Percentiles rank a stretch among this genome's conserved stretches.
phyloP scores from a whole-genome alignment of 2,797 vertebrate genomes.

The Loris lydekkerianus region DNA sequence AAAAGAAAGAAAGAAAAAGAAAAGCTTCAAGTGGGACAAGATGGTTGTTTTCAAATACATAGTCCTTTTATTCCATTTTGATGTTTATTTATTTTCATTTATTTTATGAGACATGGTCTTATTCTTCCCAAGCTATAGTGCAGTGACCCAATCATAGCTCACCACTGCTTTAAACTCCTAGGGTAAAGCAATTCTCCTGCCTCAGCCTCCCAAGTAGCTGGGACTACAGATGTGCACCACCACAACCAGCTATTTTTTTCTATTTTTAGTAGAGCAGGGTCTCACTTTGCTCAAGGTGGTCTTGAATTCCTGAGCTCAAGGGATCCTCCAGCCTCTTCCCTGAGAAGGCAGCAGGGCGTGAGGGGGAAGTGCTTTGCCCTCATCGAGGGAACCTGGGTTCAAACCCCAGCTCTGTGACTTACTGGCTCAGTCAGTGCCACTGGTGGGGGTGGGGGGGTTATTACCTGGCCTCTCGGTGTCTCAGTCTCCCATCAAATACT shows the following conservation, averaged over 20 bases:
- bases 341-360: background rate
- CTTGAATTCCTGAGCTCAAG: too few species aligned
- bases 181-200: too few species aligned
- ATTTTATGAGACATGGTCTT: too few species aligned
- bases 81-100: too few species aligned
- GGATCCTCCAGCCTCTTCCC: background rate
- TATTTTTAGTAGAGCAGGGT: too few species aligned
- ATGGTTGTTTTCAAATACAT: background rate
- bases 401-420: background rate
- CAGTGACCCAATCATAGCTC: too few species aligned
- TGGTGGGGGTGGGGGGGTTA: background rate
- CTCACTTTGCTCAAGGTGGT: too few species aligned
- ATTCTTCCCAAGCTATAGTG: too few species aligned
- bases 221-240: too few species aligned
- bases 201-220: too few species aligned
- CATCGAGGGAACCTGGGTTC: background rate
- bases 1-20: background rate
- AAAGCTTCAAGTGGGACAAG: background rate
- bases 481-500: constrained; percentile 18
- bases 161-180: too few species aligned
- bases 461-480: background rate
- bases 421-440: background rate
- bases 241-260: too few species aligned
- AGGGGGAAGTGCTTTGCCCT: background rate
- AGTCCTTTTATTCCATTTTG: background rate